These are phyloP conservation scores for Teleogryllus oceanicus DNA, from an alignment of 2,888 invertebrate species.

Conservation along the genomic window DNA sequence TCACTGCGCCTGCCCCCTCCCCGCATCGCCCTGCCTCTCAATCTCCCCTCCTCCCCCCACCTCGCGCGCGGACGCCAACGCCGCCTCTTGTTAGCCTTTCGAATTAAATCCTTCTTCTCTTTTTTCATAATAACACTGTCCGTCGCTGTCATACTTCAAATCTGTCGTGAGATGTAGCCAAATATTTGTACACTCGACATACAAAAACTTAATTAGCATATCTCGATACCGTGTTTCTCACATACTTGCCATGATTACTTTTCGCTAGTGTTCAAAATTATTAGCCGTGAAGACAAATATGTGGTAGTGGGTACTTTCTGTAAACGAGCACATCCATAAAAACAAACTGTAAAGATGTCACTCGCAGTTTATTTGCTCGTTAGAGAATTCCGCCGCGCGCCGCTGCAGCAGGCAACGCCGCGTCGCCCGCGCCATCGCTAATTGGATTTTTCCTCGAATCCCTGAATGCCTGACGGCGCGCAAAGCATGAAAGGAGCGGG, in stretches of 20 bases:
- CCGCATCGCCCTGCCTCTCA: neutral
- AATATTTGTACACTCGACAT: neutral
- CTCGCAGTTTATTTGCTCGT: neutral
- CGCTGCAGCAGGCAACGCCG: no score
- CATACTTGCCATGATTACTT: neutral
- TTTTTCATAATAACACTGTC: neutral
- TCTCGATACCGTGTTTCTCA: neutral
- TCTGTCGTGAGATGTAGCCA: neutral
- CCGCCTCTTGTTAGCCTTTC: conserved; percentile 6
- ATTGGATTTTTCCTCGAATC: no score
- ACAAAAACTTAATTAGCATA: conserved; percentile 10
- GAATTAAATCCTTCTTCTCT: conserved; percentile 10
- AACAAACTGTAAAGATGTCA: neutral
- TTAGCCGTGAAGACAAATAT: neutral
- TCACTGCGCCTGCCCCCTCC: neutral
- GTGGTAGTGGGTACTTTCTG: neutral
- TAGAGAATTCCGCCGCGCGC: neutral
- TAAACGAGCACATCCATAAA: neutral
- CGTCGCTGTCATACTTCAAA: neutral
- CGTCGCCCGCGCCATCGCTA: no score
- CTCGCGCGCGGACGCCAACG: neutral
- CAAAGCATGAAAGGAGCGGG: no score
- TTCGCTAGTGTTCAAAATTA: neutral
- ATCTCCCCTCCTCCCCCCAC: neutral
- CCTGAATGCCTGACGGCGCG: no score